Evolutionary conservation across 2,113 vertebrate genomes (phyloP).

Genomic region (Coregonus clupeaformis): DNA sequence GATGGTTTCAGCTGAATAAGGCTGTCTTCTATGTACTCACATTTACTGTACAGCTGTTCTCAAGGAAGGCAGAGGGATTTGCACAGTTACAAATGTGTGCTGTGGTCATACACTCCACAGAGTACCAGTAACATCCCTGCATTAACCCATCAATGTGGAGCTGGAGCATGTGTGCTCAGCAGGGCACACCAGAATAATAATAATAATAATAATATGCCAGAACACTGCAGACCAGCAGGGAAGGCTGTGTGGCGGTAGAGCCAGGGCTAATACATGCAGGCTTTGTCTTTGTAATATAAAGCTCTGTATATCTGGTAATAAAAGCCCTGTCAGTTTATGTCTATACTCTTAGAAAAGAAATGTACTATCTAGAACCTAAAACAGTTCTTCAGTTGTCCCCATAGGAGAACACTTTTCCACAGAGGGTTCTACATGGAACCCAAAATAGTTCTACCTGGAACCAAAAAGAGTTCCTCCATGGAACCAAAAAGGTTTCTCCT

Average conservation of each 20-base stretch:
- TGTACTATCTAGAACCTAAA: no score
- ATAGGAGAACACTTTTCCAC: no score
- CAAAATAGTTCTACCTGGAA: no score
- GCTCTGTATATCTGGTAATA: conserved; percentile 43
- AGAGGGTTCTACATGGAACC: no score
- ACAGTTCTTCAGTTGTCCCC: no score
- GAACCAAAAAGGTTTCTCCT: no score
- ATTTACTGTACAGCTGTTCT: background rate
- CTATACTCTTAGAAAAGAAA: background rate
- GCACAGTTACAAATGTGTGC: background rate
- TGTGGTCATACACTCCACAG: background rate
- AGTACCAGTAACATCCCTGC: background rate
- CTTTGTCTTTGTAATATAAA: conserved; percentile 24
- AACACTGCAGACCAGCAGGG: background rate
- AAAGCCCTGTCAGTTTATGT: conserved; percentile 45
- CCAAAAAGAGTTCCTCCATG: no score
- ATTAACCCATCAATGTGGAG: background rate
- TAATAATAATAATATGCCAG: no score
- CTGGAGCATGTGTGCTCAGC: background rate
- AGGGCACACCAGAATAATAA: background rate
- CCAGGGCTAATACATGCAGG: conserved; percentile 18
- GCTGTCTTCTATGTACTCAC: background rate
- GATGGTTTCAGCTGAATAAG: background rate
- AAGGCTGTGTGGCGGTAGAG: background rate
- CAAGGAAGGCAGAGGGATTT: background rate